Evolutionary conservation across 2,113 vertebrate genomes (phyloP), one percentile per base, ranked within the genome.

Genomic region (Turnix velox): DNA sequence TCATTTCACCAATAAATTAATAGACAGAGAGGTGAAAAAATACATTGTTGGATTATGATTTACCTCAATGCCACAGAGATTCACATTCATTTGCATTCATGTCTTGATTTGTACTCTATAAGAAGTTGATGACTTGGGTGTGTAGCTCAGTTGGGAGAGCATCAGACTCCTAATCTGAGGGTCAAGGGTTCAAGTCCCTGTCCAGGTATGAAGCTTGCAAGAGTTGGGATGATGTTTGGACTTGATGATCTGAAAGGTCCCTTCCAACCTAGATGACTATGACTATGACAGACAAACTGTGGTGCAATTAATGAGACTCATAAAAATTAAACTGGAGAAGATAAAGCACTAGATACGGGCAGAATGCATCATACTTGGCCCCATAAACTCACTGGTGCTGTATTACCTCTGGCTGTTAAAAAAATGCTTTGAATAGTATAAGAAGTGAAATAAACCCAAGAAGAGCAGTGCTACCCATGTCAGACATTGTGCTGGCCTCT

Each of bases 291-390:
- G 59, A 88, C 14, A 62, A 18, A 76, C n/a, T 63, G 63, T 2
- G 1, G n/a, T 27, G 72, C 48, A 55, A 67, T 19, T 55, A 87
- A 48, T 71, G 33, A 82, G 48, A 82, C 27, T 7, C 43, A 84
- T 78, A 72, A 94, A 91, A 89, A 84, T 48, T 75, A 82, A 59
- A 90, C 67, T 87, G 62, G n/a, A 71, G 87, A 66, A 87, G 7
- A 72, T 49, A 92, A 94, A 88, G 45, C 48, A 68, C 52, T 87
- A 87, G 57, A 78, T 18, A 75, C 12, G 37, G 16, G 18, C 14
- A 74, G 92, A 96, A 81, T 71, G 39, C 27, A 45, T 62, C 39
- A 49, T 20, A 55, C 24, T 4, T 24, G 27, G 18, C 28, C 51
- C 46, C 75, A 48, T 82, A 94, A 94, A 78, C 48, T 24, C 62